Evolutionary conservation across 2,888 invertebrate genomes (phyloP).

Genomic region (Spicauda simplicius): DNA sequence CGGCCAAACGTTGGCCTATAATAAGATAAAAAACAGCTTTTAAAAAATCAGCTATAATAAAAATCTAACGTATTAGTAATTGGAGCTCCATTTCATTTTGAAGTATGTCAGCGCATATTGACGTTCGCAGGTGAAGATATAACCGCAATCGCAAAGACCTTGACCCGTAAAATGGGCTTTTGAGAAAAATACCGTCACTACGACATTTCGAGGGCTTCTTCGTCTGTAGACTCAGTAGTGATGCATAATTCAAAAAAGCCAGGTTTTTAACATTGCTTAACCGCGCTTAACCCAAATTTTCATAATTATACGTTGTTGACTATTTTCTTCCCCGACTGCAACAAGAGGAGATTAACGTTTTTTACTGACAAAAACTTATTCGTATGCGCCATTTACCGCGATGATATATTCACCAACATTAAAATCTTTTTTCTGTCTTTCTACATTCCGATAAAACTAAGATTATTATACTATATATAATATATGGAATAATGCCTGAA

Average conservation of each 20-base stretch:
- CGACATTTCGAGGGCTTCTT: not conserved
- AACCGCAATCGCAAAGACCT: conserved; percentile 16
- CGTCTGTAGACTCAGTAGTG: not conserved
- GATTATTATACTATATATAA: too few species aligned
- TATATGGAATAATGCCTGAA: too few species aligned
- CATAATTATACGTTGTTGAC: not conserved
- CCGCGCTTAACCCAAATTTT: conserved; percentile 1
- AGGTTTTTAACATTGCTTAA: not conserved
- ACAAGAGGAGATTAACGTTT: too few species aligned
- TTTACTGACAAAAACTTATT: too few species aligned
- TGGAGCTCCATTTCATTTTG: not conserved
- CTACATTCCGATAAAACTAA: too few species aligned
- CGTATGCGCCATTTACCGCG: too few species aligned
- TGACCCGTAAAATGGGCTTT: conserved; percentile 12
- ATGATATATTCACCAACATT: too few species aligned
- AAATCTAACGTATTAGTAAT: not conserved
- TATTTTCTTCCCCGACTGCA: too few species aligned
- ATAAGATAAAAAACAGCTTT: too few species aligned
- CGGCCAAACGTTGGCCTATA: too few species aligned
- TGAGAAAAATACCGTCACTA: conserved; percentile 1
- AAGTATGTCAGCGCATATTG: conserved; percentile 4
- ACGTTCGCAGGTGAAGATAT: conserved; percentile 19
- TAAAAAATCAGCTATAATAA: not conserved
- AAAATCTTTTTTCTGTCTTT: too few species aligned
- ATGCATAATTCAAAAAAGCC: conserved; percentile 2